phyloP scores from a whole-genome alignment of 2,797 vertebrate genomes.

The Pangasius larnaudii region DNA sequence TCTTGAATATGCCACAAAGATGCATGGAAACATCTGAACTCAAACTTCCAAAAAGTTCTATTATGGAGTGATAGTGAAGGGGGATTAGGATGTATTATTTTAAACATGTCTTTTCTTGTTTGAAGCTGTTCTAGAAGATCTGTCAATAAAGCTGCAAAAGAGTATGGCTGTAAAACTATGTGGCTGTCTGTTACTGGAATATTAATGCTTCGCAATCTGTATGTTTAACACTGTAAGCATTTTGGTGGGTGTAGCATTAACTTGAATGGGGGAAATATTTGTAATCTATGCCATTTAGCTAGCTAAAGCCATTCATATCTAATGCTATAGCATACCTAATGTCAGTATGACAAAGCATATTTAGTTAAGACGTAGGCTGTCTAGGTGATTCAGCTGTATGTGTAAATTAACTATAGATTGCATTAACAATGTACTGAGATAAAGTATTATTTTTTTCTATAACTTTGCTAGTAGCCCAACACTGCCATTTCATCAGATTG shows the following conservation, averaged over 20 bases:
- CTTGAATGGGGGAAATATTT: not conserved
- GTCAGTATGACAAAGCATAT: not conserved
- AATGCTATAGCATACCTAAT: not conserved
- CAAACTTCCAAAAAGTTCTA: not conserved
- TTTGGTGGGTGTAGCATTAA: not conserved
- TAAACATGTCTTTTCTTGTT: not conserved
- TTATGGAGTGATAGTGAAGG: not conserved
- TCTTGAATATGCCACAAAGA: not conserved
- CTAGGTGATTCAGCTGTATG: not conserved
- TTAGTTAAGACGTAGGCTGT: not conserved
- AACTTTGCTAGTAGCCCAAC: not conserved
- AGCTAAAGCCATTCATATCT: too few relatives aligned
- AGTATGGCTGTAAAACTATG: not conserved
- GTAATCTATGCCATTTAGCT: not conserved
- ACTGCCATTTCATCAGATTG: not conserved
- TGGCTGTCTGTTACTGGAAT: not conserved
- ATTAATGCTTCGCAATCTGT: not conserved
- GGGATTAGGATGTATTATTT: not conserved
- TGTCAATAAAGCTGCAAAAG: not conserved
- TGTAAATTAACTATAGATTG: not conserved
- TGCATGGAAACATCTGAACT: not conserved
- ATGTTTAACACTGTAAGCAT: not conserved
- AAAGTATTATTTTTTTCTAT: not conserved
- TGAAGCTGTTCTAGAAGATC: not conserved
- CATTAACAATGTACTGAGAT: not conserved